Evolutionary conservation across 92 coral and sea anemone species (phyloP).

Genomic region (Paragorgia papillata): DNA sequence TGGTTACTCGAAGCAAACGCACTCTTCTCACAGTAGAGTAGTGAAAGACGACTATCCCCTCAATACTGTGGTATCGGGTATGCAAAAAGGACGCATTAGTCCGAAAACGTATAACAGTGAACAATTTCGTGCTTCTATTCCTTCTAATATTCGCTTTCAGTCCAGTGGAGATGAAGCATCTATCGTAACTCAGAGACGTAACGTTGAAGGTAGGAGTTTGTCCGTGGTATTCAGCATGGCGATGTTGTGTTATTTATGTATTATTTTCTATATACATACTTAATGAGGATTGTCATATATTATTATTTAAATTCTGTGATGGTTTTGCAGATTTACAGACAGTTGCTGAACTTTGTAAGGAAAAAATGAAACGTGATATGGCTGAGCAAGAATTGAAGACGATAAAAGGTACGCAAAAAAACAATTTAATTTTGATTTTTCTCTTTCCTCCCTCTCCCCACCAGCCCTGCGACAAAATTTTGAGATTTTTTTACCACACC

Average conservation of each 20-base stretch:
- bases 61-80: constrained; percentile 1
- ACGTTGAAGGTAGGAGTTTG: constrained; percentile 37
- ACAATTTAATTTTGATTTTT: no score
- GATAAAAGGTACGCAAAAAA: constrained; percentile 13
- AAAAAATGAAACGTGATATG: constrained; percentile 45
- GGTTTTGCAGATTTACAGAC: constrained; percentile 25
- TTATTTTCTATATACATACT: not conserved
- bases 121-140: not conserved
- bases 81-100: constrained; percentile 25
- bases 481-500: no score
- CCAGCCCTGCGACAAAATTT: no score
- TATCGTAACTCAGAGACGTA: constrained; percentile 3
- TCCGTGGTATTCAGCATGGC: not conserved
- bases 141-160: constrained; percentile 13
- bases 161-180: not conserved
- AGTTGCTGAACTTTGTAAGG: constrained; percentile 39
- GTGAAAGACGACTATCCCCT: constrained; percentile 7
- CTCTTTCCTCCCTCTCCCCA: no score
- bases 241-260: not conserved
- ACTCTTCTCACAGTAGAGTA: not conserved
- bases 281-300: no score
- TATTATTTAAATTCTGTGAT: no score
- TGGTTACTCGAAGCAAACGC: constrained; percentile 14
- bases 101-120: constrained; percentile 18
- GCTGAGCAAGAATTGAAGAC: constrained; percentile 43